Percentiles rank a stretch among this genome's conserved stretches.
Evolutionary conservation across 2,888 invertebrate genomes (phyloP).

Genomic region (Leptinotarsa tumamoca): DNA sequence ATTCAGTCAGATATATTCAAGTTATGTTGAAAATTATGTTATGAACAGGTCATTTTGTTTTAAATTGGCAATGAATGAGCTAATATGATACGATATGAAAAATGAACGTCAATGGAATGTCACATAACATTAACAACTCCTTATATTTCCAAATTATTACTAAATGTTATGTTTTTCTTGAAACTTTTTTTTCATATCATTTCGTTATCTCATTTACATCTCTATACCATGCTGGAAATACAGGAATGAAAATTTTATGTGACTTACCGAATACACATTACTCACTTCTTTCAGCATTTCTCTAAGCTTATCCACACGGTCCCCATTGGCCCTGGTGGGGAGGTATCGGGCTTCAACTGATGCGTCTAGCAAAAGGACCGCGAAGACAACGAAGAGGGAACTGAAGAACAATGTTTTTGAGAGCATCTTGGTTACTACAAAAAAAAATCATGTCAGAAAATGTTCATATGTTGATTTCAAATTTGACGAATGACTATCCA

Average conservation of each 20-base stretch:
- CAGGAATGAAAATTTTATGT: conserved; percentile 39
- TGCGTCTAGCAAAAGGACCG: conserved; percentile 63
- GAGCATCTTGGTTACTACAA: conserved; percentile 38
- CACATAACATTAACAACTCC: conserved; percentile 19
- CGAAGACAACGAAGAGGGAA: conserved; percentile 44
- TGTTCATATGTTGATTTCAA: background rate
- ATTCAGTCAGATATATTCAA: too few relatives aligned
- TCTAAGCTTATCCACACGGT: conserved; percentile 70
- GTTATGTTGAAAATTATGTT: too few relatives aligned
- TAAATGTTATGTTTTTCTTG: background rate
- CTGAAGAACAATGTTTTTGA: conserved; percentile 41
- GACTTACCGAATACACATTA: conserved; percentile 49
- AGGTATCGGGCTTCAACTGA: conserved; percentile 66
- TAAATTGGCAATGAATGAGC: background rate
- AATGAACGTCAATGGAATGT: background rate
- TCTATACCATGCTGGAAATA: conserved; percentile 22
- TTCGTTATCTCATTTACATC: background rate
- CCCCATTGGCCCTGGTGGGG: conserved; percentile 69
- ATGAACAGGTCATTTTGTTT: background rate
- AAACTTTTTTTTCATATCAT: background rate
- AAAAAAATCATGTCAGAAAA: conserved; percentile 5
- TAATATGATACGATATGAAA: conserved; percentile 8
- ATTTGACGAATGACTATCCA: too few relatives aligned
- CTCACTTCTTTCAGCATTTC: conserved; percentile 71
- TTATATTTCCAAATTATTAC: conserved; percentile 5